phyloP scores from a whole-genome alignment of 2,113 vertebrate genomes.

The Triplophysa siluroides region DNA sequence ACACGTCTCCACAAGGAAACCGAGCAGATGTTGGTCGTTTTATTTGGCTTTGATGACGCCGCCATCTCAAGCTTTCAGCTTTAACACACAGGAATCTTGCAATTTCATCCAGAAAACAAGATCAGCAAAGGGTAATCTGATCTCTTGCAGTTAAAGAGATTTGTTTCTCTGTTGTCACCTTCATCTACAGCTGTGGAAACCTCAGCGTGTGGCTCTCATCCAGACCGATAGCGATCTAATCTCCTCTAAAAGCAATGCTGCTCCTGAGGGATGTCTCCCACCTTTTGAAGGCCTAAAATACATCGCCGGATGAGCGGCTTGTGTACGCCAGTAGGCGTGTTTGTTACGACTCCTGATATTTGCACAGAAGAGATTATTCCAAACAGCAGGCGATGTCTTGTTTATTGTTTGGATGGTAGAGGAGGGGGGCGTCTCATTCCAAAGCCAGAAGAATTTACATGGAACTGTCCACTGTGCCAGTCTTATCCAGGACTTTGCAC shows the following conservation, averaged over 20 bases:
- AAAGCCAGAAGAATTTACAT: constrained; percentile 50
- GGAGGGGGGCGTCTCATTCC: constrained; percentile 45
- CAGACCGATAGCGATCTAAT: constrained; percentile 53
- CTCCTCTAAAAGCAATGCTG: constrained; percentile 45
- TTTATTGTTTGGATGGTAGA: constrained; percentile 55
- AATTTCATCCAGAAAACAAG: constrained; percentile 33
- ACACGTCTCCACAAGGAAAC: not conserved
- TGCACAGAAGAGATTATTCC: constrained; percentile 49
- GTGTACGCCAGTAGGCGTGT: constrained; percentile 40
- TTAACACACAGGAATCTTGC: constrained; percentile 6
- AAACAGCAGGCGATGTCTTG: constrained; percentile 48
- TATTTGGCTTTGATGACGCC: not conserved
- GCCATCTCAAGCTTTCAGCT: not conserved
- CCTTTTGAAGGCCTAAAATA: constrained; percentile 15
- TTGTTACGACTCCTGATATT: constrained; percentile 54
- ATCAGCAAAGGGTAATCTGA: constrained; percentile 32
- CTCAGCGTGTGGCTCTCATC: constrained; percentile 27
- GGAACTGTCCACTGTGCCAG: constrained; percentile 39
- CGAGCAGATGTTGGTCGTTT: not conserved
- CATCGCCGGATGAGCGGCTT: constrained; percentile 30
- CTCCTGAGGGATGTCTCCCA: constrained; percentile 6
- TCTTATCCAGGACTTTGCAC: constrained; percentile 52
- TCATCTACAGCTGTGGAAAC: constrained; percentile 25
- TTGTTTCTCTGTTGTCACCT: constrained; percentile 37
- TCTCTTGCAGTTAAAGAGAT: constrained; percentile 24